A percentile compares a stretch with the other conserved stretches of the same genome.
These are phyloP conservation scores for Gambusia affinis DNA, from an alignment of 2,113 vertebrate species.

Conservation along the genomic window DNA sequence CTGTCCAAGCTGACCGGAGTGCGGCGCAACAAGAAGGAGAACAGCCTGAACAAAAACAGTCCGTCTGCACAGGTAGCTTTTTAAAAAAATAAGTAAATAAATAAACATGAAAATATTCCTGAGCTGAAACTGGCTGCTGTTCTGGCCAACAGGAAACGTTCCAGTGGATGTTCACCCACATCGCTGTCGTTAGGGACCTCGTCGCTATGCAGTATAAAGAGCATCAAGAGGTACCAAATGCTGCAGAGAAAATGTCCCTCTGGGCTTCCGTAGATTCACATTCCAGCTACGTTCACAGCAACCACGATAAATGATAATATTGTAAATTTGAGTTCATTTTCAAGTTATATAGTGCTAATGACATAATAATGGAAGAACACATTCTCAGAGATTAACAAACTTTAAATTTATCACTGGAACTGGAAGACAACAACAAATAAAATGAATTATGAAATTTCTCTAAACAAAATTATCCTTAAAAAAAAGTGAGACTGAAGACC, in stretches of 20 bases:
- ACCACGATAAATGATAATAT: too few species aligned
- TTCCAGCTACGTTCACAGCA: neutral
- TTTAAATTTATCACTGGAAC: too few species aligned
- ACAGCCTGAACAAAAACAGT: constrained; percentile 91
- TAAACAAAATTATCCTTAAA: too few species aligned
- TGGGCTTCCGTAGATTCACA: neutral
- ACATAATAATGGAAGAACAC: too few species aligned
- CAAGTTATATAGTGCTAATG: too few species aligned
- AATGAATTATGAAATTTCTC: too few species aligned
- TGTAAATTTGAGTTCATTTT: too few species aligned
- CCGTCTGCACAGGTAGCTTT: constrained; percentile 91
- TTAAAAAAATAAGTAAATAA: too few species aligned
- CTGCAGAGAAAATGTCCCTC: neutral
- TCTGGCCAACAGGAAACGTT: constrained; percentile 88
- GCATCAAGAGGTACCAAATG: constrained; percentile 89
- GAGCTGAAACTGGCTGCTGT: neutral
- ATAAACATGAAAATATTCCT: too few species aligned
- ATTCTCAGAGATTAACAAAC: too few species aligned
- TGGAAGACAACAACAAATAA: too few species aligned
- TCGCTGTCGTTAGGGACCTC: constrained; percentile 95
- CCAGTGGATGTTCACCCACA: constrained; percentile 99
- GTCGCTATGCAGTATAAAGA: constrained; percentile 98
- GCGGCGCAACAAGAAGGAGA: constrained; percentile 93
- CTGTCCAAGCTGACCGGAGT: constrained; percentile 96
- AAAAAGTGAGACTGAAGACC: too few species aligned